These are phyloP conservation scores for Tragopan temminckii DNA, from an alignment of 2,797 vertebrate species.

Conservation along the genomic window DNA sequence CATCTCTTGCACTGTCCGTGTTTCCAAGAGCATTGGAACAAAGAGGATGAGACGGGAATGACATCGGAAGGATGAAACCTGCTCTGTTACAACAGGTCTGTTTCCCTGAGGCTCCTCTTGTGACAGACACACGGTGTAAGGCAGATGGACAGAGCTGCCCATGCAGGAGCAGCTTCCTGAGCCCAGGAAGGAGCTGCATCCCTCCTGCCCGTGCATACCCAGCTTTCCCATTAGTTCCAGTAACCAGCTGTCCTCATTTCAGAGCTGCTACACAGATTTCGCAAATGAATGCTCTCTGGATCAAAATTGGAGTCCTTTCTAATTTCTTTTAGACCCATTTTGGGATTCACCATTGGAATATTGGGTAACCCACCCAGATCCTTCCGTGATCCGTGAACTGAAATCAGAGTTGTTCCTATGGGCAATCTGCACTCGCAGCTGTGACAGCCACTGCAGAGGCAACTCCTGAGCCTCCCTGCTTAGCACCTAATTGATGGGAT, in stretches of 20 bases:
- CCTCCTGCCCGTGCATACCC: slow-evolving; percentile 9
- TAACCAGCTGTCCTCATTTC: not conserved
- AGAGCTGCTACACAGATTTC: not conserved
- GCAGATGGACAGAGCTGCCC: not conserved
- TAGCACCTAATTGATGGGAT: slow-evolving; percentile 57
- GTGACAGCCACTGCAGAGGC: slow-evolving; percentile 47
- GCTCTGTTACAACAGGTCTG: not conserved
- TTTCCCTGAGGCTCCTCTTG: not conserved
- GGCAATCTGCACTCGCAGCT: not conserved
- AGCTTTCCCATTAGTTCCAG: not conserved
- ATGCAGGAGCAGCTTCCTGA: not conserved
- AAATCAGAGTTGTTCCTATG: too few relatives aligned
- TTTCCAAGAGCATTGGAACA: not conserved
- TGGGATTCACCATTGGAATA: slow-evolving; percentile 16
- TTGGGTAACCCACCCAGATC: not conserved
- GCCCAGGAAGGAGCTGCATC: not conserved
- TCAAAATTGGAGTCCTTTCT: not conserved
- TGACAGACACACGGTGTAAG: too few relatives aligned
- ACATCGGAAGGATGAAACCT: not conserved
- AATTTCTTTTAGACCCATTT: not conserved
- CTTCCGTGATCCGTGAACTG: not conserved
- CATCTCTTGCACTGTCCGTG: not conserved
- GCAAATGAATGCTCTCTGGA: not conserved
- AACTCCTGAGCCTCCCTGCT: slow-evolving; percentile 58
- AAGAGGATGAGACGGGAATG: not conserved